Conservation (phyloP, 2,888 invertebrate species). For the Drosophila testacea region DNA sequence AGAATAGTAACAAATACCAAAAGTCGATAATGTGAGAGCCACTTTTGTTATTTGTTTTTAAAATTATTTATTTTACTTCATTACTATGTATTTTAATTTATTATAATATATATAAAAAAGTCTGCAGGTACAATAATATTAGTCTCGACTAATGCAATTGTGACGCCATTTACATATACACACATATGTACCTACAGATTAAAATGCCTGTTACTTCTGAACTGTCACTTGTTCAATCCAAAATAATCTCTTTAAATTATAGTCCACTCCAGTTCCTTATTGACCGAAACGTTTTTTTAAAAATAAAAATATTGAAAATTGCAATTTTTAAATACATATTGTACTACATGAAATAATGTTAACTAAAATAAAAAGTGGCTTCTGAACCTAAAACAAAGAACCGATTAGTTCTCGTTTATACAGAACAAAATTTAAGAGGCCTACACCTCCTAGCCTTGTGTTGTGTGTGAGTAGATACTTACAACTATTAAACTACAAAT, state of each 20-base stretch:
- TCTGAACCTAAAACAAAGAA: slow-evolving; percentile 2
- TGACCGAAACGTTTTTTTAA: neutral
- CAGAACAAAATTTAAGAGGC: neutral
- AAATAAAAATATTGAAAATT: neutral
- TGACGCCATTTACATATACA: neutral
- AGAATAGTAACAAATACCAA: neutral
- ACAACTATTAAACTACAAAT: slow-evolving; percentile 47
- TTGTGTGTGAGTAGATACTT: slow-evolving; percentile 19
- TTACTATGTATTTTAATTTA: slow-evolving; percentile 1
- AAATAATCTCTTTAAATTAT: neutral
- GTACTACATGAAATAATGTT: neutral
- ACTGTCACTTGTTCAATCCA: neutral
- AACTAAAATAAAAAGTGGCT: slow-evolving; percentile 3
- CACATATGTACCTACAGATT: neutral
- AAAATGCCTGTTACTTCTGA: neutral
- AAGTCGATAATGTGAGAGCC: neutral
- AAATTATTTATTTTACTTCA: neutral
- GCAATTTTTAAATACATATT: slow-evolving; percentile 4
- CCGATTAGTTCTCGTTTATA: slow-evolving; percentile 1
- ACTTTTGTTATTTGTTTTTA: neutral
- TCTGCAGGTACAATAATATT: slow-evolving; percentile 3
- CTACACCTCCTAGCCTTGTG: neutral
- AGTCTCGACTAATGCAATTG: neutral
- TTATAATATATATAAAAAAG: neutral
- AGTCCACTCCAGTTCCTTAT: neutral